Conservation (phyloP, 2,888 invertebrate species). For the Anaspis maculata region DNA sequence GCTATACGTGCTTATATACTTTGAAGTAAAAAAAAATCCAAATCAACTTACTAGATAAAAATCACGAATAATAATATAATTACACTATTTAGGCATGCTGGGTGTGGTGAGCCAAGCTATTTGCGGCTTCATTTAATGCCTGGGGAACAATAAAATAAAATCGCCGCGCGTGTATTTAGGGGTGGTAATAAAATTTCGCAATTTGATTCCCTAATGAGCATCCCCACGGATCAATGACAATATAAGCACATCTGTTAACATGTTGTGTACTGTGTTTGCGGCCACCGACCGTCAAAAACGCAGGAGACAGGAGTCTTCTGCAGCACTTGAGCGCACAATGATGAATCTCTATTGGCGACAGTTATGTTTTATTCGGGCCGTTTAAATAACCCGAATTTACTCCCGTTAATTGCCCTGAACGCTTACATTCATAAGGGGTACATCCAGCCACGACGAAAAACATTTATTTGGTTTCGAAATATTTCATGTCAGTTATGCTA, state of each 20-base stretch:
- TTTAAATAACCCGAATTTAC: constrained; percentile 9
- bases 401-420: constrained; percentile 15
- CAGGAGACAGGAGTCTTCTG: too few relatives aligned
- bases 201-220: constrained; percentile 7
- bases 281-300: constrained; percentile 1
- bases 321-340: too few relatives aligned
- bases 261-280: constrained; percentile 1
- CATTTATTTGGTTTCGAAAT: constrained; percentile 9
- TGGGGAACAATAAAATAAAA: too few relatives aligned
- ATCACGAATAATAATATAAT: too few relatives aligned
- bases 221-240: constrained; percentile 9
- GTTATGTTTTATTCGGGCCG: too few relatives aligned
- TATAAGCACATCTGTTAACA: constrained; percentile 17
- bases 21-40: too few relatives aligned
- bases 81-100: too few relatives aligned
- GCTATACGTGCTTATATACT: too few relatives aligned
- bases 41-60: too few relatives aligned
- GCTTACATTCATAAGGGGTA: constrained; percentile 1
- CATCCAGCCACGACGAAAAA: background rate
- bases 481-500: constrained; percentile 27
- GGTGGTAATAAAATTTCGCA: background rate
- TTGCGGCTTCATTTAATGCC: too few relatives aligned
- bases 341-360: too few relatives aligned
- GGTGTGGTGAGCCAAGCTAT: too few relatives aligned
- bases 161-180: background rate